These are phyloP conservation scores for Mycetomoellerius zeteki DNA, from an alignment of 1,140 invertebrate species.

Conservation along the genomic window DNA sequence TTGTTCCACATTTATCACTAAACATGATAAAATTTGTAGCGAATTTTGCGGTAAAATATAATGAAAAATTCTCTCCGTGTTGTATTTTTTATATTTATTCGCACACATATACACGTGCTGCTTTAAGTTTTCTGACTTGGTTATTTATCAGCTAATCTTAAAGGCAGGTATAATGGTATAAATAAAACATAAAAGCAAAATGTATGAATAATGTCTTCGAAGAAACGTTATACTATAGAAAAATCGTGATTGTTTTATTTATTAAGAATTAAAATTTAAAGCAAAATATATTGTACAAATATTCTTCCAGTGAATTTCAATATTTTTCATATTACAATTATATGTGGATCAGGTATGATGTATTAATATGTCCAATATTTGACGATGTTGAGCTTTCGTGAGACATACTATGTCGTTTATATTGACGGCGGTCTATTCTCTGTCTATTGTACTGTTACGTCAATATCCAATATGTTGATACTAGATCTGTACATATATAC, in stretches of 20 bases:
- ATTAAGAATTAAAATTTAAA: not conserved
- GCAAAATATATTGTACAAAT: not conserved
- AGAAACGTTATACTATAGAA: not conserved
- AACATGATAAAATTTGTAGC: too few relatives aligned
- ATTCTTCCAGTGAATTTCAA: not conserved
- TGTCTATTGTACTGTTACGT: slow-evolving; percentile 1
- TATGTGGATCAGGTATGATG: not conserved
- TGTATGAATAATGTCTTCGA: not conserved
- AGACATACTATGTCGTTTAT: slow-evolving; percentile 15
- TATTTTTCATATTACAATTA: not conserved
- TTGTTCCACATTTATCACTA: too few relatives aligned
- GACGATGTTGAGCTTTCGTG: not conserved
- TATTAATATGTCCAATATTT: slow-evolving; percentile 37
- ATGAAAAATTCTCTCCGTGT: too few relatives aligned
- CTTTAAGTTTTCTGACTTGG: slow-evolving; percentile 10
- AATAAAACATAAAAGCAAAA: slow-evolving; percentile 26
- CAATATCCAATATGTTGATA: slow-evolving; percentile 35
- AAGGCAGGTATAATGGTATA: not conserved
- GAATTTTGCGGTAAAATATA: too few relatives aligned
- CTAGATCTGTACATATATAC: slow-evolving; percentile 17
- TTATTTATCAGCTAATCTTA: slow-evolving; percentile 14
- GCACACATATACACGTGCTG: not conserved
- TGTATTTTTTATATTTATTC: too few relatives aligned
- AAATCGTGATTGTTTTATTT: not conserved
- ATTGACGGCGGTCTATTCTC: slow-evolving; percentile 31